Conservation (phyloP, 2,113 vertebrate species). For the Erythrocercus mccallii region DNA sequence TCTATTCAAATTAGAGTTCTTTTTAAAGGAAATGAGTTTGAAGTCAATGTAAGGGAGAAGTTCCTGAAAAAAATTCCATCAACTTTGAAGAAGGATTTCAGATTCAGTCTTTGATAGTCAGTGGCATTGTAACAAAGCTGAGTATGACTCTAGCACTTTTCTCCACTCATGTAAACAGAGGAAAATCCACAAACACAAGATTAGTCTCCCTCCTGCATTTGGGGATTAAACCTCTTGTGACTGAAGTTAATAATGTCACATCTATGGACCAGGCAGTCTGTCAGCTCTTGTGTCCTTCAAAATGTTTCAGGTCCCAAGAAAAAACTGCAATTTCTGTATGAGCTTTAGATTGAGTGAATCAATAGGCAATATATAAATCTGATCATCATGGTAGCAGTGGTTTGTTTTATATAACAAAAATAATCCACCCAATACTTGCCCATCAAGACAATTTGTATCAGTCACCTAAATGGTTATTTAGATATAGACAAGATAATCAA, state of each 20-base stretch:
- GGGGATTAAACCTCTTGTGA: not conserved
- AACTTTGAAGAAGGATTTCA: not conserved
- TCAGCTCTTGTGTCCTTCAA: not conserved
- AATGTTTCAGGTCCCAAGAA: not conserved
- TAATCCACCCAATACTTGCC: not conserved
- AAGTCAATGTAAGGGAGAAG: not conserved
- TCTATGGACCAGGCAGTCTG: not conserved
- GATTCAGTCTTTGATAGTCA: not conserved
- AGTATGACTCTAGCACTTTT: not conserved
- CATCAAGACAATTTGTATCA: not conserved
- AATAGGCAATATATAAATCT: not conserved
- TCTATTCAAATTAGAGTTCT: not conserved
- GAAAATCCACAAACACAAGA: not conserved
- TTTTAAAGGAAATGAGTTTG: not conserved
- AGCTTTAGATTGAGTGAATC: not conserved
- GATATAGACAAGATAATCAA: not conserved
- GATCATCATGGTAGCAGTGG: not conserved
- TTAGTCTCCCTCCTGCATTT: not conserved
- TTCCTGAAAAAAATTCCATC: not conserved
- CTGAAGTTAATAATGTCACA: not conserved
- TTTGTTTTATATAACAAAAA: not conserved
- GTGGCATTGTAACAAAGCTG: not conserved
- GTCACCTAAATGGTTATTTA: not conserved
- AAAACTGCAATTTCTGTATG: not conserved
- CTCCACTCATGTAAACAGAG: not conserved